Evolutionary conservation across 2,113 vertebrate species (phyloP), one percentile per base, ranked within the genome.

Genomic region (Lipotes vexillifer): DNA sequence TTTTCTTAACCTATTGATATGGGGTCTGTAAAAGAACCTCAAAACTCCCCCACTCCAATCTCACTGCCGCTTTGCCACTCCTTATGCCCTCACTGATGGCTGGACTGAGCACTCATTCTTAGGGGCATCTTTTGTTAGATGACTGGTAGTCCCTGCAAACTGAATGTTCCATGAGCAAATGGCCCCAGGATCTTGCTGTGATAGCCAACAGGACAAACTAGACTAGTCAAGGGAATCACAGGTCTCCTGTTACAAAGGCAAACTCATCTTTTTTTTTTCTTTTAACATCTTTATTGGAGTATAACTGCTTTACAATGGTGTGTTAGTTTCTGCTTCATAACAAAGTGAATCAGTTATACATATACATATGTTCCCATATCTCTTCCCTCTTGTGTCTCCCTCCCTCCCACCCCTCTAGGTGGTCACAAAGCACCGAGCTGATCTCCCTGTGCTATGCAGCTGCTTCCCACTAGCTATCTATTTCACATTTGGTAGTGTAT

Each of bases 221-320:
- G 8, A 80, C 63, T 61, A 89, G 88, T 80, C 68, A 87, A 88
- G 68, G 89, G 68, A 95, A 75, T 63, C 80, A 44, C n/a, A 27
- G 44, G 84, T 55, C 97, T 97, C 90, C 81, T 66, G 82, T 97
- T 97, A 49, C 96, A 96, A 41, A 95, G 93, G 95, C 31, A 95
- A 81, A 25, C 88, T 97, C 90, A 59, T 89, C 44, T 95, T 97
- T 97, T 52, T 52, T 52, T 52, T 52, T 52, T 49, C 10, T 15
- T 15, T 52, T 52, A 52, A 52, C 52, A 6, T 52, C 52, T 52
- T 52, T 52, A 52, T 52, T 52, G 52, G 52, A 52, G 52, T 52
- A 52, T 52, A 52, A 52, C 52, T 52, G 52, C 52, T 17, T 52
- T 52, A 52, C 52, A 52, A 52, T 52, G 52, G 15, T 17, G 15